A percentile compares a stretch with the other conserved stretches of the same genome.
phyloP scores from a whole-genome alignment of 2,113 vertebrate species.

The Emydura subglobosa region DNA sequence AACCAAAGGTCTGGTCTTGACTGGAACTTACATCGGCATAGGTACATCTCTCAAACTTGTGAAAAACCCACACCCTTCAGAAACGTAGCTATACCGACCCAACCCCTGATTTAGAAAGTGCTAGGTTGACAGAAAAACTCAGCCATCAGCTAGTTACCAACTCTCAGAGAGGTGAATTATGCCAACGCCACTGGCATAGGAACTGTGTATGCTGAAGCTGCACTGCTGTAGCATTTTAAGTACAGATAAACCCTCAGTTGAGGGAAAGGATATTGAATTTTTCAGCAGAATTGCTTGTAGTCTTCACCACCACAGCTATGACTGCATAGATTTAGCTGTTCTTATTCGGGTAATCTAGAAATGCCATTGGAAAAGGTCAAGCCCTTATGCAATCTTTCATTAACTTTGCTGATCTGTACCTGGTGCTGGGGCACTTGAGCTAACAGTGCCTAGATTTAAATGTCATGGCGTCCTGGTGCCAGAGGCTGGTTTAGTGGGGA shows the following conservation, averaged over 20 bases:
- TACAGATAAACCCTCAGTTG: not conserved
- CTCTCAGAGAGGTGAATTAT: no score
- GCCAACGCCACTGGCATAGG: no score
- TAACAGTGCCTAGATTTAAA: not conserved
- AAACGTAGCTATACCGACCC: not conserved
- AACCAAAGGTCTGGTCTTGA: not conserved
- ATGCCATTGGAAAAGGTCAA: conserved; percentile 30
- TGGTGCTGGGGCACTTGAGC: not conserved
- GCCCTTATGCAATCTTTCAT: not conserved
- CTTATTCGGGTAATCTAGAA: conserved; percentile 24
- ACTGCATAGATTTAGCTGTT: conserved; percentile 47
- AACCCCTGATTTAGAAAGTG: not conserved
- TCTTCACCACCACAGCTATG: not conserved
- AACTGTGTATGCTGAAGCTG: no score
- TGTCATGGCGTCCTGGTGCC: not conserved
- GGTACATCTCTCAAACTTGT: not conserved
- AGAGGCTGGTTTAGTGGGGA: not conserved
- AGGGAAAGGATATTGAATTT: conserved; percentile 56
- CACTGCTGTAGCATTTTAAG: no score
- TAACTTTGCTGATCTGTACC: not conserved
- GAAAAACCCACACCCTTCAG: not conserved
- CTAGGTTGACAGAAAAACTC: not conserved
- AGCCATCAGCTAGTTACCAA: no score
- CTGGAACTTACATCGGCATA: not conserved
- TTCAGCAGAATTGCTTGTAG: conserved; percentile 58